Base-by-base conservation (phyloP, 2,113 vertebrate species). In the Myiagra hebetior region DNA sequence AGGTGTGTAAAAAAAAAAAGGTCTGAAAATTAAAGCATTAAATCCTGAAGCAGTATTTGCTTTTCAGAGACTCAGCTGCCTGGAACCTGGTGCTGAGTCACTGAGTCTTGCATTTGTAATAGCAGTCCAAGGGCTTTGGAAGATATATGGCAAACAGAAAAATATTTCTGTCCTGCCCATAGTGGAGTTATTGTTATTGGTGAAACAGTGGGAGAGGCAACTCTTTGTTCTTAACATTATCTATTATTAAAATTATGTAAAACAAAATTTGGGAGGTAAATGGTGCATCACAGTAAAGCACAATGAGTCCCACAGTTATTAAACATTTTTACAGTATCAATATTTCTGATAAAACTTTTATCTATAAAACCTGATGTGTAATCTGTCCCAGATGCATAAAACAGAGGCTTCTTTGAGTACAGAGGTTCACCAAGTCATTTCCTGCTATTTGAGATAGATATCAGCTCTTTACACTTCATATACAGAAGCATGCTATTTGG, bases 401-500 rank as follows among this genome's bases (percentile, higher is more conserved):
- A 10, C 2, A 53, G 15, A 57, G 10, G 14, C 5, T 47, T 92
- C 4, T 65, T 63, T 70, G 17, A 35, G 15, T 28, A 19, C 21
- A 65, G 4, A 75, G 0, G 6, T 76, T 80, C 33, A 39, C 3
- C 13, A 44, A 14, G 6, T 68, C 89, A 15, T 62, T 74, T 74
- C 19, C 5, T 42, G 37, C 5, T 16, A 7, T 41, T 73, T 13
- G 3, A 8, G 8, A 31, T 20, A 69, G 13, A 50, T 1, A 24
- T 39, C 19, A 77, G 1, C 1, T 74, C 46, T 53, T 41, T 69
- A 78, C 11, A 27, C 10, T n/a, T 57, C 42, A 67, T 53, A 72
- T 28, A 59, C 2, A 68, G 20, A 85, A 72, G 42, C 15, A 44
- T 0, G 0, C 0, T 49, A 5, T 85, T 67, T 79, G 8, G 4